Conservation (phyloP, 2,888 invertebrate species). For the Ceraclea dissimilis region DNA sequence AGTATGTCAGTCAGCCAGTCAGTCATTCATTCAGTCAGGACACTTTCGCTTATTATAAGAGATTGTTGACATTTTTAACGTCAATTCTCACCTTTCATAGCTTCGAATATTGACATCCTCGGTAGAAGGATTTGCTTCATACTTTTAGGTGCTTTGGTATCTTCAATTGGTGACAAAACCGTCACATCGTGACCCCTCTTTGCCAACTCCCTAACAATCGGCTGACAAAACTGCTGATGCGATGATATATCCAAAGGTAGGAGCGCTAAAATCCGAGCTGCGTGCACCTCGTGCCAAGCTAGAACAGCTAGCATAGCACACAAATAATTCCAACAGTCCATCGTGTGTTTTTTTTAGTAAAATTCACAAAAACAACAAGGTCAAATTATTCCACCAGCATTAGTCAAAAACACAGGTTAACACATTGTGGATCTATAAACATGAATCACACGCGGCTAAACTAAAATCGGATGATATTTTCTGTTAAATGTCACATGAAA, state of each 20-base stretch:
- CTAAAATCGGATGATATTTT: too few species aligned
- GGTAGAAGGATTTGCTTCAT: conserved; percentile 36
- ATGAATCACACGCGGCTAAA: too few species aligned
- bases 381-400: too few species aligned
- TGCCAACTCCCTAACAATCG: conserved; percentile 30
- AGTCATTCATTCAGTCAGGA: too few species aligned
- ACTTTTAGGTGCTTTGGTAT: conserved; percentile 37
- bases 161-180: conserved; percentile 30
- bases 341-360: too few species aligned
- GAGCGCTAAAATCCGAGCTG: conserved; percentile 29
- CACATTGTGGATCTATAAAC: too few species aligned
- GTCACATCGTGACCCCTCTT: conserved; percentile 39
- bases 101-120: conserved; percentile 16
- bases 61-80: too few species aligned
- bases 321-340: background rate
- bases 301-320: background rate
- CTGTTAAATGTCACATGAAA: too few species aligned
- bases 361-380: too few species aligned
- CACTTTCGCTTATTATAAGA: too few species aligned
- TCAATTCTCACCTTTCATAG: conserved; percentile 6
- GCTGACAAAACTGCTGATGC: conserved; percentile 29
- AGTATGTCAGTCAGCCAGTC: too few species aligned
- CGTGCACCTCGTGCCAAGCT: background rate
- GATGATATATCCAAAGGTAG: conserved; percentile 30
- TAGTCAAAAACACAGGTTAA: too few species aligned